phyloP scores from a whole-genome alignment of 2,113 vertebrate genomes.

The Leptocoma aspasia region DNA sequence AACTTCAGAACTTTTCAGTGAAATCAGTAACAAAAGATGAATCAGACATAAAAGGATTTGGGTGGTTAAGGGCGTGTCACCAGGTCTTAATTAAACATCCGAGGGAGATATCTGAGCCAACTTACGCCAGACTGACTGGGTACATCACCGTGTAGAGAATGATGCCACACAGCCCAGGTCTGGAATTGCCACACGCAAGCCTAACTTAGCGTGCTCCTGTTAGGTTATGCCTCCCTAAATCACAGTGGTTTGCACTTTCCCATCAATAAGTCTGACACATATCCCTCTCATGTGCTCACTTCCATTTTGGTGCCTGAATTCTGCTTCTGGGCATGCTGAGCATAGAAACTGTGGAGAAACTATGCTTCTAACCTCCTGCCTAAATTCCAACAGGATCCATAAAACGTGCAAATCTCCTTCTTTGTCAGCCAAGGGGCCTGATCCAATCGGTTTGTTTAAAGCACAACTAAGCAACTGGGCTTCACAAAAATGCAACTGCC shows the following conservation, averaged over 20 bases:
- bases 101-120: constrained; percentile 56
- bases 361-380: not conserved
- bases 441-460: not conserved
- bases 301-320: not conserved
- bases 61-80: constrained; percentile 57
- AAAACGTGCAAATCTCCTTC: not conserved
- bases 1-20: constrained; percentile 51
- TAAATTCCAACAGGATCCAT: not conserved
- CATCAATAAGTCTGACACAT: not conserved
- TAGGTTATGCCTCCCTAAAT: not conserved
- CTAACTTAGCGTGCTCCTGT: not conserved
- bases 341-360: not conserved
- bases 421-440: not conserved
- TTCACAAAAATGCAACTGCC: not conserved
- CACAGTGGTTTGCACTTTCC: not conserved
- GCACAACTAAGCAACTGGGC: not conserved
- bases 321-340: not conserved
- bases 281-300: not conserved
- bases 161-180: not conserved
- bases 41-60: constrained; percentile 65
- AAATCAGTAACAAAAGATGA: constrained; percentile 62
- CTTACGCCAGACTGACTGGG: not conserved
- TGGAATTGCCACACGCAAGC: not conserved
- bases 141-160: not conserved
- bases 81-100: constrained; percentile 60